Evolutionary conservation across 64 coral and sea anemone genomes (phyloP), one percentile per base, ranked within the genome.

Genomic region (Acropora yongei): DNA sequence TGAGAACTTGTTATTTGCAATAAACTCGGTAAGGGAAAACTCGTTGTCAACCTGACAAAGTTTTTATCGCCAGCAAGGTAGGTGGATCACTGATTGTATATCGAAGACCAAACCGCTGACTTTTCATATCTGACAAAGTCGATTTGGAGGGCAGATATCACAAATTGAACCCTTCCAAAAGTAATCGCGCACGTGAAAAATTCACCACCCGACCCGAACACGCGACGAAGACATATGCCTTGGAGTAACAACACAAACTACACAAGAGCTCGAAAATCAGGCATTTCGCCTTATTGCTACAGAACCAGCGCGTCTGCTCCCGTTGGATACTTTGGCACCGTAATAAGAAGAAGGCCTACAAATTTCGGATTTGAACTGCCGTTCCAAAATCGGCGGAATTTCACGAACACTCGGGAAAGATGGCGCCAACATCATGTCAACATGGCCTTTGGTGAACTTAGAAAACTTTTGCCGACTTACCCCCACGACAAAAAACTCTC

Each of bases 381-480:
- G 18, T 85, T 85, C 82, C 82, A 85, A 72, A 85, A 18, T 79
- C 74, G 84, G 78, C 67, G 95, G 57, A 84, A 84, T 8, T 94
- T 91, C 41, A 97, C 95, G 11, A 99, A 98, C 45, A 99, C 91
- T 41, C 91, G 97, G 43, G 97, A 99, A 65, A 60, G 97, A 80
- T 94, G 91, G 94, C 67, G 97, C 49, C 97, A 99, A 44, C 90
- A 99, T 72, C 94, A 99, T 55, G 97, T 99, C 1, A 99, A 99
- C 67, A 92, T 96, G 44, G 97, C 97, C 2, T 99, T 99, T 76
- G 97, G 87, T 14, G 94, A 99, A n/a, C 94, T 99, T 41, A 88
- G 97, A 40, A 95, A 99, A 60, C 78, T 99, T 8, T 77, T 99
- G 11, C 97, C 97, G 12, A 94, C 97, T 2, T 99, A 99, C 45